A percentile compares a stretch with the other conserved stretches of the same genome.
These are phyloP conservation scores for Psittacara wagleri DNA, from an alignment of 2,113 vertebrate species.

Conservation along the genomic window DNA sequence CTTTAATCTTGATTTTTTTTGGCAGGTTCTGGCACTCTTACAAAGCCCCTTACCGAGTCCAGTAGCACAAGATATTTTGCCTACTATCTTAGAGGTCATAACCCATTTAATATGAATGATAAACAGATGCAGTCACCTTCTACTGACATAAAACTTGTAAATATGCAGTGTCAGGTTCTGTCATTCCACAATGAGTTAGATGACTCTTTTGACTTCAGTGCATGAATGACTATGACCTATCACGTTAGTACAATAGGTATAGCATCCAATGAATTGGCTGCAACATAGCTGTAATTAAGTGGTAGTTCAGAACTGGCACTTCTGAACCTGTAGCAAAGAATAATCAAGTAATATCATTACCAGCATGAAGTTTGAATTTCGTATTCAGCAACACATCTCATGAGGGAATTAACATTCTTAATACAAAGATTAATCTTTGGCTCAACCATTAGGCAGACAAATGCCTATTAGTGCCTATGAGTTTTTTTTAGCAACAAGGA, in stretches of 20 bases:
- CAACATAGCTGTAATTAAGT: background rate
- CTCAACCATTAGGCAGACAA: background rate
- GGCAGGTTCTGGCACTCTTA: background rate
- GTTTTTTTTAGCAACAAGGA: background rate
- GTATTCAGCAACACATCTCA: background rate
- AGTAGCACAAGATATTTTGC: background rate
- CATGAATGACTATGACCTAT: background rate
- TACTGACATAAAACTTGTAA: background rate
- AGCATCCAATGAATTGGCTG: background rate
- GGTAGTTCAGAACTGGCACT: background rate
- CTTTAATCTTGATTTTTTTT: background rate
- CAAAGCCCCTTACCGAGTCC: background rate
- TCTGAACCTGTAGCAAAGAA: background rate
- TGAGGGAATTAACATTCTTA: background rate
- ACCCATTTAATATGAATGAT: background rate
- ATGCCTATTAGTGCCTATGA: background rate
- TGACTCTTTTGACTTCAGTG: conserved; percentile 6
- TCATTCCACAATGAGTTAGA: background rate
- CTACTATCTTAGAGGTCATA: background rate
- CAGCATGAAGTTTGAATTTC: background rate
- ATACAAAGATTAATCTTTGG: background rate
- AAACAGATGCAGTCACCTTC: background rate
- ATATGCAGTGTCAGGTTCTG: background rate
- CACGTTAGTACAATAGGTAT: background rate
- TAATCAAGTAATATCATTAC: background rate